phyloP scores from a whole-genome alignment of 2,888 invertebrate species.

The Troilus luridus region DNA sequence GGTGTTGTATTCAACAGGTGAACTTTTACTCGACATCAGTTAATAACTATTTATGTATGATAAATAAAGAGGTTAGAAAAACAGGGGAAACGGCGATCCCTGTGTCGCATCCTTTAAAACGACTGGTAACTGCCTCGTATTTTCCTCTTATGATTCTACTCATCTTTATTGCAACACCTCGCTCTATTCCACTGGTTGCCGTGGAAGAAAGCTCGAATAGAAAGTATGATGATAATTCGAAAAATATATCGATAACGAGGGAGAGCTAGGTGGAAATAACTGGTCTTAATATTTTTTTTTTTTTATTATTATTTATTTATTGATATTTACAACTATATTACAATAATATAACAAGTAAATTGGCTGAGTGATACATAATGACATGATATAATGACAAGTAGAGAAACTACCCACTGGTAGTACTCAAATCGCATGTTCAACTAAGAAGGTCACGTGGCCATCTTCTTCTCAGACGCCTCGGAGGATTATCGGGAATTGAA shows the following conservation, averaged over 20 bases:
- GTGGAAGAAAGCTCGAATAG: neutral
- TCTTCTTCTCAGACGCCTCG: too few relatives aligned
- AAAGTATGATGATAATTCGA: neutral
- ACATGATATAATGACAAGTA: too few relatives aligned
- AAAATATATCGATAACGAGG: neutral
- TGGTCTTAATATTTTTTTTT: too few relatives aligned
- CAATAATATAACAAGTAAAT: too few relatives aligned
- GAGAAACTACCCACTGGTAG: too few relatives aligned
- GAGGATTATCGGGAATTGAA: too few relatives aligned
- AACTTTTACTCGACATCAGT: neutral
- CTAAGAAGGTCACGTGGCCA: too few relatives aligned
- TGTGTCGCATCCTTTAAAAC: neutral
- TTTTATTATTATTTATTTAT: too few relatives aligned
- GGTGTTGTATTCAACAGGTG: neutral
- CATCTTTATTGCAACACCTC: slow-evolving; percentile 14
- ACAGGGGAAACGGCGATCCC: neutral
- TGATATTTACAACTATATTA: too few relatives aligned
- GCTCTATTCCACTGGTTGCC: neutral
- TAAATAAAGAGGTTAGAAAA: slow-evolving; percentile 49
- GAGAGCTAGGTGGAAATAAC: too few relatives aligned
- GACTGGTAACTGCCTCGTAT: neutral
- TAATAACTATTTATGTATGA: slow-evolving; percentile 30
- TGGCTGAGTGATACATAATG: too few relatives aligned
- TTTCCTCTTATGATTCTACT: slow-evolving; percentile 27
- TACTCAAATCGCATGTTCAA: too few relatives aligned